Evolutionary conservation across 2,888 invertebrate species (phyloP).

Genomic region (Parascotia fuliginaria): DNA sequence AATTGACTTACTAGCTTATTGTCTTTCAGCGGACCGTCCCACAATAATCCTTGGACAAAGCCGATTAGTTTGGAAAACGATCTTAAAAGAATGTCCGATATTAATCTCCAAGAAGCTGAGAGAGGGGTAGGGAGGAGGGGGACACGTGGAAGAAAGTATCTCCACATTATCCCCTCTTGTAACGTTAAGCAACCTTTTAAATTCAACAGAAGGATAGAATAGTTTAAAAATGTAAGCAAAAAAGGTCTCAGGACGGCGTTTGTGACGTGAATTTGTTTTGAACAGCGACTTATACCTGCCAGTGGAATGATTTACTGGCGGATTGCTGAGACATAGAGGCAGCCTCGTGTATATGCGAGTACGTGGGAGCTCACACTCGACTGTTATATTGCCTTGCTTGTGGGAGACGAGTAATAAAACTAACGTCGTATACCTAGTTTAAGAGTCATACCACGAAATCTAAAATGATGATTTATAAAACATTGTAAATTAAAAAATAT

Average conservation of each 20-base stretch:
- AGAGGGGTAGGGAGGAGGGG: not conserved
- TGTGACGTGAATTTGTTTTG: conserved; percentile 25
- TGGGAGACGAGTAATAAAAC: too few species aligned
- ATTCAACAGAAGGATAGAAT: conserved; percentile 42
- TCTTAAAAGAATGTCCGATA: conserved; percentile 9
- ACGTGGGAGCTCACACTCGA: too few species aligned
- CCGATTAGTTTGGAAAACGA: conserved; percentile 5
- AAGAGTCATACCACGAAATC: too few species aligned
- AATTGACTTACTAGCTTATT: not conserved
- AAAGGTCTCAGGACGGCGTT: conserved; percentile 39
- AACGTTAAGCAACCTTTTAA: conserved; percentile 10
- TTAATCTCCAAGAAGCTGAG: conserved; percentile 11
- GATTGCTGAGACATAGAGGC: not conserved
- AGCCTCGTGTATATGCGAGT: not conserved
- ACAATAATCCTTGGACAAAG: conserved; percentile 2
- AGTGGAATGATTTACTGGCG: conserved; percentile 3
- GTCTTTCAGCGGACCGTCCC: not conserved
- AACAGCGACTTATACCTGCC: conserved; percentile 15
- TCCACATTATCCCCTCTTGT: conserved; percentile 8
- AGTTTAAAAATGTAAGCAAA: conserved; percentile 57
- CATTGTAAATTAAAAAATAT: too few species aligned
- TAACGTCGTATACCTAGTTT: too few species aligned
- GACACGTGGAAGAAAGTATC: not conserved
- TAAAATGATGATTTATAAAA: too few species aligned
- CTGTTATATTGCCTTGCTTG: too few species aligned